Evolutionary conservation across 2,113 vertebrate species (phyloP).

Genomic region (Caranx melampygus): DNA sequence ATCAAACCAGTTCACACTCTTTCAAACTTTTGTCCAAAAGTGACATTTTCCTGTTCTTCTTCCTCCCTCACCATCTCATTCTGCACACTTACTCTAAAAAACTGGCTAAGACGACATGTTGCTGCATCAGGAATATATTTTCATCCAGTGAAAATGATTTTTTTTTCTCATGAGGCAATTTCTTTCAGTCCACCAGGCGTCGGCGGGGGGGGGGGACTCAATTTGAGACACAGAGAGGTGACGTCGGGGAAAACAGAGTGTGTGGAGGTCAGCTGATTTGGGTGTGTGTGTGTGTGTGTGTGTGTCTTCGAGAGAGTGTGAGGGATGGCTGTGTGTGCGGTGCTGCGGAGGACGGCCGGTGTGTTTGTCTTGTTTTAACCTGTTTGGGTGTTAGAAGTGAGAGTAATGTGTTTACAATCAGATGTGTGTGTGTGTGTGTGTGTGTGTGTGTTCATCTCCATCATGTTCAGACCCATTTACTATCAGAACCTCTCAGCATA

Average conservation of each 20-base stretch:
- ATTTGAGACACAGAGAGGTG: slow-evolving; percentile 19
- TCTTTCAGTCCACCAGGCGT: background rate
- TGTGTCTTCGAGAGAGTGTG: slow-evolving; percentile 21
- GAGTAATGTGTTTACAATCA: slow-evolving; percentile 47
- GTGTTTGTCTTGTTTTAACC: slow-evolving; percentile 59
- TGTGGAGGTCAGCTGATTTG: slow-evolving; percentile 42
- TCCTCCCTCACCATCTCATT: background rate
- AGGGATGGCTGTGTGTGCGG: slow-evolving; percentile 32
- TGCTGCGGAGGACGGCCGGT: background rate
- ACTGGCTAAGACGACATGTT: background rate
- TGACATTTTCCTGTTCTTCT: background rate
- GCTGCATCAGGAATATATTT: background rate
- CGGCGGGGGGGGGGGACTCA: slow-evolving; percentile 30
- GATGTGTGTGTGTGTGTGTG: slow-evolving; percentile 13
- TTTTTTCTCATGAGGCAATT: slow-evolving; percentile 5
- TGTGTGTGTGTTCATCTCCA: slow-evolving; percentile 19
- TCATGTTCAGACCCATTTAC: slow-evolving; percentile 32
- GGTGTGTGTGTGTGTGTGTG: background rate
- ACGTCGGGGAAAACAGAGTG: slow-evolving; percentile 25
- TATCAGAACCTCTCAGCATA: slow-evolving; percentile 18
- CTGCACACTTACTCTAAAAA: background rate
- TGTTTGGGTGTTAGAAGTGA: slow-evolving; percentile 24
- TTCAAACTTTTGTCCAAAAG: background rate
- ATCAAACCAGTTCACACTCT: too few relatives aligned
- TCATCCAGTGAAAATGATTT: background rate